Base-by-base conservation (phyloP, 2,888 invertebrate genomes). In the Eupelmus urozonus region DNA sequence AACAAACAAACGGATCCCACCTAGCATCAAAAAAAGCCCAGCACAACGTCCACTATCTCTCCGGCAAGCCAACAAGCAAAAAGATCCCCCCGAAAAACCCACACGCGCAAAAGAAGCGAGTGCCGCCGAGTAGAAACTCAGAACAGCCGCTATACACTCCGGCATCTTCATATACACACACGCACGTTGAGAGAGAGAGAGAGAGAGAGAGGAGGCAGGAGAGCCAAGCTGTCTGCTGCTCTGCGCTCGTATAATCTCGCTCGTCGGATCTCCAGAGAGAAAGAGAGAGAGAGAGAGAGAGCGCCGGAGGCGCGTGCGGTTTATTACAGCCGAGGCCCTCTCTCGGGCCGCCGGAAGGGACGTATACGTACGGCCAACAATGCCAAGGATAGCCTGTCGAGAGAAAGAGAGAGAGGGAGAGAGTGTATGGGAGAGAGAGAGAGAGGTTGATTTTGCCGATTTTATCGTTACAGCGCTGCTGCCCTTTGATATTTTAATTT, bases 171-270 rank as follows among this genome's bases (percentile, higher is more conserved):
- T n/a, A n/a, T n/a, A n/a, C n/a, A n/a, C n/a, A n/a, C n/a, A n/a
- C n/a, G n/a, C n/a, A n/a, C n/a, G n/a, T n/a, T n/a, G 55, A 62
- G 67, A 70, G 42, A 79, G 34, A 79, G 79, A 70, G 76, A 74
- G 72, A 77, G 85, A 84, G 85, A 85, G 84, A 82, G 85, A 85
- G 85, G 74, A 60, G 69, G 85, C 82, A 82, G 84, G 49, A 87
- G 88, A 88, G 88, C 88, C 88, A 89, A 87, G 88, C 88, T 88
- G 88, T 88, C 88, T 88, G 87, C 87, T 45, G 7, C 85, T 83
- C 81, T 25, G 70, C 82, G 83, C 82, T 67, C 75, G 16, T 57
- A 84, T 85, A 86, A 87, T 87, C 87, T 86, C 80, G 81, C 82
- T 82, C 84, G 82, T 81, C 82, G 84, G 84, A 86, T 78, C 78